Base-by-base conservation (phyloP, 53 echinoderm and acorn worm genomes). In the Patiria pectinifera region DNA sequence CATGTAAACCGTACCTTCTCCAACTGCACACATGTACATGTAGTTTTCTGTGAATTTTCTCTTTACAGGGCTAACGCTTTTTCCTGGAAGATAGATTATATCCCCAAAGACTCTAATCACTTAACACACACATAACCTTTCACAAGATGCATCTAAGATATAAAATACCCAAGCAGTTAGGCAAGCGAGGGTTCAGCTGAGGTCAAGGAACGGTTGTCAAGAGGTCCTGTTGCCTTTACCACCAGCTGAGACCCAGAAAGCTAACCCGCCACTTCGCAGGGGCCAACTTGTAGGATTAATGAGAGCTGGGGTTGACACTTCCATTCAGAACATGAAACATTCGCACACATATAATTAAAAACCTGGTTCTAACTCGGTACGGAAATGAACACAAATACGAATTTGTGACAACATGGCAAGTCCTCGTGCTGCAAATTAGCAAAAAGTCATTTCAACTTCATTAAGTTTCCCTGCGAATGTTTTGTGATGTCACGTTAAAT, bases 151-250 rank as follows among this genome's bases (percentile, higher is more conserved):
- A 74, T 74, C 69, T 3, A 10, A 74, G 74, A 74, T n/a, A 74
- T 74, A 4, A 18, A 70, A 18, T 21, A 35, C 35, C 35, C 35
- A 70, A 70, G 70, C 11, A 15, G 70, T 74, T 24, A n/a, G 74
- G 22, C 74, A 74, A 23, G 24, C 22, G 1, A 74, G 80, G 80
- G 76, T 87, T 87, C 87, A 87, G 59, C 35, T 7, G 75, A 25
- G 87, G 87, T 87, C 87, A 87, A 75, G 76, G 76, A 13, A 87
- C 15, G 76, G 14, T 69, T 69, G 45, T 45, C 7, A 19, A 14
- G 76, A 87, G 87, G 76, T 76, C 75, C 75, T 87, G 23, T 87
- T 87, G 48, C 87, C 35, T 87, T 76, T 87, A 76, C 87, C 87
- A 59, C 87, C 74, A 87, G 87, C 87, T 87, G 87, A 75, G 53